These are phyloP conservation scores for Drosophila maculinotata DNA, from an alignment of 2,888 invertebrate species.

Conservation along the genomic window DNA sequence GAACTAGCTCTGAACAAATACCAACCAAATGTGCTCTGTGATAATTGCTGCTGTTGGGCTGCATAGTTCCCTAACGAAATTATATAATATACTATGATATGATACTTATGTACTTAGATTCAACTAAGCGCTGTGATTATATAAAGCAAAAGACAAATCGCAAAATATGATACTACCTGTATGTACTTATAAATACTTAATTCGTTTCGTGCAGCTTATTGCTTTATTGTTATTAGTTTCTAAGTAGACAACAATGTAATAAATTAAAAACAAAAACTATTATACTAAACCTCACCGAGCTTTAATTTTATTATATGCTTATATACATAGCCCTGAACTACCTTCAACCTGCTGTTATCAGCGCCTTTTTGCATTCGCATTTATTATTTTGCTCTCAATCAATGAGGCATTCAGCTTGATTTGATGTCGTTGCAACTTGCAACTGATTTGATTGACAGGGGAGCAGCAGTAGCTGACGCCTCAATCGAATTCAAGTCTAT, in stretches of 20 bases:
- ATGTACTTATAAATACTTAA: constrained; percentile 44
- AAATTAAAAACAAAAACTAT: constrained; percentile 53
- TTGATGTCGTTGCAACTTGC: constrained; percentile 27
- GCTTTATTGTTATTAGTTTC: constrained; percentile 56
- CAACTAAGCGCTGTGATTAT: constrained; percentile 71
- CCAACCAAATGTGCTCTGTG: constrained; percentile 69
- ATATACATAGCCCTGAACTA: neutral
- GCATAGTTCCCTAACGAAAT: constrained; percentile 13
- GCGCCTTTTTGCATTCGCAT: constrained; percentile 15
- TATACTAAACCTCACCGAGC: constrained; percentile 21
- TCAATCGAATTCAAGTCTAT: constrained; percentile 18
- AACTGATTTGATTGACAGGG: constrained; percentile 60
- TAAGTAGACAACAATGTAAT: constrained; percentile 68
- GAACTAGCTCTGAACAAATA: constrained; percentile 20
- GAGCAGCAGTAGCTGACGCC: constrained; percentile 23
- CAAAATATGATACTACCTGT: constrained; percentile 28
- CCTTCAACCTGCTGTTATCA: constrained; percentile 17
- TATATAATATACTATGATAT: constrained; percentile 5
- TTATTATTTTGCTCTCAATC: constrained; percentile 54
- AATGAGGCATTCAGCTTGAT: constrained; percentile 38
- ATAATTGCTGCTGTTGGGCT: constrained; percentile 60
- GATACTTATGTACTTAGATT: constrained; percentile 51
- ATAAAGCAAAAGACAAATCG: constrained; percentile 47
- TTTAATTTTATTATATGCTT: no score
- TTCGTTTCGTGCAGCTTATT: constrained; percentile 10